phyloP scores from a whole-genome alignment of 2,888 invertebrate species.

The Melangyna quadrimaculata region DNA sequence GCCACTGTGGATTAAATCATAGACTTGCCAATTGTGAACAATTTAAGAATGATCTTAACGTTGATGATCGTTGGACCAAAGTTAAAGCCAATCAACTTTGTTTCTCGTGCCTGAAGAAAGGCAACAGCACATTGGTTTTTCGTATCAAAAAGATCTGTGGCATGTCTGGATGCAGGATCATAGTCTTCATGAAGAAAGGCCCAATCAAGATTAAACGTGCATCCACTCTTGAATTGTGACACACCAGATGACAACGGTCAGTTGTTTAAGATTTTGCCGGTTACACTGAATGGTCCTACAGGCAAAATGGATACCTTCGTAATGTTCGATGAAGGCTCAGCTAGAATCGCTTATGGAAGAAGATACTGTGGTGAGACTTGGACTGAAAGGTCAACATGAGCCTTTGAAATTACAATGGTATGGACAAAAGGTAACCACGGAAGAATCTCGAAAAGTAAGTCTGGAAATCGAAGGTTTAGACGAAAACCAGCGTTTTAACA shows the following conservation, averaged over 20 bases:
- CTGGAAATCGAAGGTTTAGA: not conserved
- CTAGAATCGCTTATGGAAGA: slow-evolving; percentile 42
- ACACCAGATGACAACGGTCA: not conserved
- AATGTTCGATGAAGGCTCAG: slow-evolving; percentile 6
- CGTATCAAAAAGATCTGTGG: too few species aligned
- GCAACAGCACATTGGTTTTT: too few species aligned
- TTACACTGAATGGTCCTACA: slow-evolving; percentile 27
- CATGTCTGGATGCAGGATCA: slow-evolving; percentile 38
- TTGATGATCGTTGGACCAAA: too few species aligned
- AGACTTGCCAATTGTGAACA: too few species aligned
- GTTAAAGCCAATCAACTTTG: too few species aligned
- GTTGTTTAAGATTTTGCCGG: slow-evolving; percentile 46
- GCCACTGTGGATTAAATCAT: too few species aligned
- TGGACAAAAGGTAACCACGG: slow-evolving; percentile 23
- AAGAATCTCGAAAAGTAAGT: too few species aligned
- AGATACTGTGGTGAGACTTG: slow-evolving; percentile 10
- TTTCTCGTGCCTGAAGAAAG: too few species aligned
- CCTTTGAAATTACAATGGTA: slow-evolving; percentile 59
- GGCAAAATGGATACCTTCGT: not conserved
- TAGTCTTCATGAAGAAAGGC: slow-evolving; percentile 23
- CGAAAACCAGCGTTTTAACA: not conserved
- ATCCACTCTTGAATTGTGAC: too few species aligned
- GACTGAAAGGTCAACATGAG: slow-evolving; percentile 38
- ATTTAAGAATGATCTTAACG: too few species aligned
- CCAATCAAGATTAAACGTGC: not conserved